Base-by-base conservation (phyloP, 2,888 invertebrate species). In the Corbicula japonica region DNA sequence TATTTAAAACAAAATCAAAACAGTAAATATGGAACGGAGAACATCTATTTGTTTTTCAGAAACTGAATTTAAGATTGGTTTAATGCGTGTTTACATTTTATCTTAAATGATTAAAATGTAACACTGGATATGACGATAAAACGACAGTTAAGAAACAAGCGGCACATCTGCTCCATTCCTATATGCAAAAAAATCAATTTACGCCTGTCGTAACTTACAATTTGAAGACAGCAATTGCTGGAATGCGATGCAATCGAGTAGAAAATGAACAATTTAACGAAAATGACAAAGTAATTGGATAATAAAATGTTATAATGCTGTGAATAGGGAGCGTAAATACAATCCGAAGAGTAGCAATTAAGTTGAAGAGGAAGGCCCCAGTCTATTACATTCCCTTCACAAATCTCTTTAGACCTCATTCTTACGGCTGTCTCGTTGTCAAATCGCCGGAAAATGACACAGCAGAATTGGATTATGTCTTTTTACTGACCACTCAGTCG, bases 181-280 rank as follows among this genome's bases (percentile, higher is more conserved):
- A n/a, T n/a, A n/a, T n/a, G n/a, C n/a, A n/a, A n/a, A n/a, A n/a
- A 52, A 18, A 65, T 32, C 65, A 35, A n/a, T 52, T 65, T 44
- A 32, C 38, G 10, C 35, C 28, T 28, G 35, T 52, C 35, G 52
- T 65, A 52, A 52, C 50, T 34, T 38, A 52, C 21, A 34, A 15
- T 28, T 65, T 65, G 38, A 50, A 50, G 35, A 44, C 65, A 48
- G 35, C 28, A 34, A 65, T 15, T 60, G 34, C n/a, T 38, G 58
- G 50, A 71, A 73, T 41, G 70, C 61, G 38, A 38, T 30, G 28
- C 80, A 74, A 70, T 82, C 56, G 71, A 66, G 74, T 68, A 69
- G 79, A 83, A 79, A 79, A 83, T 79, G 79, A 70, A 79, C 83
- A 83, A 83, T 83, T 79, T 71, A 52, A 60, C 66, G 56, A 72